A percentile compares a stretch with the other conserved stretches of the same genome.
phyloP scores from a whole-genome alignment of 53 echinoderm and acorn worm genomes.

The Echinarachnius parma region DNA sequence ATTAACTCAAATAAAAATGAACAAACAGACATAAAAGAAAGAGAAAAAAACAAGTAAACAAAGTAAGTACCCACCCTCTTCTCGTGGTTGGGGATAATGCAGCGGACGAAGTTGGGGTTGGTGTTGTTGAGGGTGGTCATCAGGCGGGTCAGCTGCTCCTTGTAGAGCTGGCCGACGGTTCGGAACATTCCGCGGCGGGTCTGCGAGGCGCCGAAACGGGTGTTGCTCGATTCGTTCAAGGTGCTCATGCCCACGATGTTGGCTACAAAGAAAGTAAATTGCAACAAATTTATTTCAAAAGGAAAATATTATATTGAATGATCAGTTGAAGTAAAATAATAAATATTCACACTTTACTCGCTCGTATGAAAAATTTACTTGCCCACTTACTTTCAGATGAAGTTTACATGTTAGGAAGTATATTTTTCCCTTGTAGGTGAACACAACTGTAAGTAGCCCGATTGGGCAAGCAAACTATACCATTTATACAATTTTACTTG shows the following conservation, averaged over 20 bases:
- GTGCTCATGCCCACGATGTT: conserved; percentile 93
- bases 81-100: conserved; percentile 99
- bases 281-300: neutral
- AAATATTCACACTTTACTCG: too few relatives aligned
- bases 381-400: too few relatives aligned
- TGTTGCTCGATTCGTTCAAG: conserved; percentile 57
- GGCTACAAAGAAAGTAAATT: conserved; percentile 26
- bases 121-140: conserved; percentile 95
- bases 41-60: neutral
- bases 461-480: too few relatives aligned
- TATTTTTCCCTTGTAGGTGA: too few relatives aligned
- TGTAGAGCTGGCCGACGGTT: conserved; percentile 95
- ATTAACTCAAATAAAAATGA: too few relatives aligned
- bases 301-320: too few relatives aligned
- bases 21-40: too few relatives aligned
- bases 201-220: conserved; percentile 67
- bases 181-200: conserved; percentile 98
- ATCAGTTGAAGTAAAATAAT: too few relatives aligned
- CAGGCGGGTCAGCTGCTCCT: conserved; percentile 87
- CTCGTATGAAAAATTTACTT: too few relatives aligned
- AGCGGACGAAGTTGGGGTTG: conserved; percentile 98
- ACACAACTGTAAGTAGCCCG: too few relatives aligned
- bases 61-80: conserved; percentile 62
- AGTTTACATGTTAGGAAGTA: too few relatives aligned
- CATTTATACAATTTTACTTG: too few relatives aligned